Conservation (phyloP, 2,888 invertebrate species). For the Malthinus seriepunctatus region DNA sequence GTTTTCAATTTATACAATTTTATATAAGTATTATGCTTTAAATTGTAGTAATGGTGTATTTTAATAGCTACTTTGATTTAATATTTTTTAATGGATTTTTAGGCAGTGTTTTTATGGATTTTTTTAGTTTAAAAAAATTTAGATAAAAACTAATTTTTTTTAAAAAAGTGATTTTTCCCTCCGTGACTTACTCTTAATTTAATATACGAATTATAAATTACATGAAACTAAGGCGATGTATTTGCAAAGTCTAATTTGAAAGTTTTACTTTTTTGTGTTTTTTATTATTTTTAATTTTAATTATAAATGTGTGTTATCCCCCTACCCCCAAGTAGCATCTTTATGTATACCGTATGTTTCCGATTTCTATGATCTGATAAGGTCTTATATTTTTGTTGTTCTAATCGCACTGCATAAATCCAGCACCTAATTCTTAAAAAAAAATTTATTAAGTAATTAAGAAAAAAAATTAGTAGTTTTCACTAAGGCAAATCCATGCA, state of each 20-base stretch:
- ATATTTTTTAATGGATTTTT: conserved; percentile 8
- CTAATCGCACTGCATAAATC: conserved; percentile 51
- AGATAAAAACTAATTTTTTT: background rate
- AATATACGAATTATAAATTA: background rate
- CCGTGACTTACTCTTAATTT: conserved; percentile 4
- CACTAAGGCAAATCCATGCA: conserved; percentile 51
- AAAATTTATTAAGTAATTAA: conserved; percentile 22
- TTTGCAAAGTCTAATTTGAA: conserved; percentile 12
- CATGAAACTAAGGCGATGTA: conserved; percentile 7
- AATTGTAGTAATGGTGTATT: conserved; percentile 37
- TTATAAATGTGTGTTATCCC: conserved; percentile 32
- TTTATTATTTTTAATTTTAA: conserved; percentile 27
- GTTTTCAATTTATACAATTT: conserved; percentile 36
- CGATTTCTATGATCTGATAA: conserved; percentile 31
- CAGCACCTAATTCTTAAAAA: conserved; percentile 46
- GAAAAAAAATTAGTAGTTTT: conserved; percentile 22
- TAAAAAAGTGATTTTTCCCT: background rate
- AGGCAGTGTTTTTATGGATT: background rate
- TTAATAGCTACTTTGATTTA: conserved; percentile 21
- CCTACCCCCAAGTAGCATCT: conserved; percentile 55
- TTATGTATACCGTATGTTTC: conserved; percentile 32
- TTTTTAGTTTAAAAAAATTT: conserved; percentile 2
- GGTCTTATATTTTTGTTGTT: conserved; percentile 31
- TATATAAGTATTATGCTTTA: conserved; percentile 32
- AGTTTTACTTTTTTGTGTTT: conserved; percentile 24